These are phyloP conservation scores for Hymenopus coronatus DNA, from an alignment of 2,888 invertebrate genomes.

Conservation along the genomic window DNA sequence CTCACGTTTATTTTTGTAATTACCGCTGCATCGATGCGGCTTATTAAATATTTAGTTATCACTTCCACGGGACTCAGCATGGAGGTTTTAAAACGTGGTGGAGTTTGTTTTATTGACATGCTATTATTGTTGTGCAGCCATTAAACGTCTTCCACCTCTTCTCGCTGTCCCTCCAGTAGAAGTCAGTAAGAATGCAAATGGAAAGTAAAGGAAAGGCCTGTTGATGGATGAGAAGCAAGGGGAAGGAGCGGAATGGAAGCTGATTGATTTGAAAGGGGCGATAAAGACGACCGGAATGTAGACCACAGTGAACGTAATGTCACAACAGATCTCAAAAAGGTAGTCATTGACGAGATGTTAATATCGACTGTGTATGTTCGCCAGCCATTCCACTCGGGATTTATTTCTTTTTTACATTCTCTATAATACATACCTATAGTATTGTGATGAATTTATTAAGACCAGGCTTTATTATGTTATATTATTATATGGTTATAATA, in stretches of 20 bases:
- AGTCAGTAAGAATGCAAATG: not conserved
- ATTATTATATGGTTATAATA: no score
- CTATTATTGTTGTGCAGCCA: not conserved
- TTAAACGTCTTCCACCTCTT: not conserved
- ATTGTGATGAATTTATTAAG: no score
- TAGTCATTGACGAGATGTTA: not conserved
- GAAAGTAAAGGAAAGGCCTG: not conserved
- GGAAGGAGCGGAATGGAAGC: not conserved
- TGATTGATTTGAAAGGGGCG: not conserved
- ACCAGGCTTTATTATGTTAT: no score
- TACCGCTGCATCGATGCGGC: not conserved
- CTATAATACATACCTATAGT: no score
- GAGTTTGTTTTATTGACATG: not conserved
- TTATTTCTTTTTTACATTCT: no score
- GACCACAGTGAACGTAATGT: not conserved
- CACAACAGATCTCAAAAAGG: not conserved
- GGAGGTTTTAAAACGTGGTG: not conserved
- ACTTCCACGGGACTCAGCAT: not conserved
- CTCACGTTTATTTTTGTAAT: not conserved
- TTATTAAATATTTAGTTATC: not conserved
- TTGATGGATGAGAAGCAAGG: not conserved
- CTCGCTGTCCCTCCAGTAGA: not conserved
- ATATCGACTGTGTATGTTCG: not conserved
- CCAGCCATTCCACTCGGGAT: no score
- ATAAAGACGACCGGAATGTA: constrained; percentile 3